Evolutionary conservation across 2,113 vertebrate genomes (phyloP).

Genomic region (Burhinus oedicnemus): DNA sequence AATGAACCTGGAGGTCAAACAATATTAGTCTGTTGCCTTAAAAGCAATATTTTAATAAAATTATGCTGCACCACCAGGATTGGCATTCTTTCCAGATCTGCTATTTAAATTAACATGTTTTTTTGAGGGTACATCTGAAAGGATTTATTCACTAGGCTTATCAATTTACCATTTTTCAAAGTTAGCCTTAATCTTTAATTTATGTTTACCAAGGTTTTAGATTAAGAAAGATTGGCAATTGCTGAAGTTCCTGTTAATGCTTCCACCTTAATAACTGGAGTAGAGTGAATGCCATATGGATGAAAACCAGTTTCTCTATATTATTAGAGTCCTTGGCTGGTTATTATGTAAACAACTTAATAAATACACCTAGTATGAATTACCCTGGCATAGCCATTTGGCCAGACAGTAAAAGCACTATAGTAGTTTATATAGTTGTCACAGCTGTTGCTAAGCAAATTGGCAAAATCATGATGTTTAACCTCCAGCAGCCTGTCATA

Average conservation of each 20-base stretch:
- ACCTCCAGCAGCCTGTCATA: not conserved
- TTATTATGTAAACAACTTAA: not conserved
- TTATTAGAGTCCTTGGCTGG: not conserved
- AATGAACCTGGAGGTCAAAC: constrained; percentile 11
- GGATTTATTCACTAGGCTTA: not conserved
- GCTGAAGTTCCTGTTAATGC: not conserved
- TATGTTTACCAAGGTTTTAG: not conserved
- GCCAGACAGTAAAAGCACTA: not conserved
- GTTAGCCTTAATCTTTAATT: not conserved
- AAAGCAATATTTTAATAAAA: constrained; percentile 29
- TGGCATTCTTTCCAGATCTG: not conserved
- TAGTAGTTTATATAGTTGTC: not conserved
- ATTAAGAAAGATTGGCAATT: not conserved
- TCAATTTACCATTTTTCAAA: not conserved
- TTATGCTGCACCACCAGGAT: not conserved
- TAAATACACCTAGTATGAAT: not conserved
- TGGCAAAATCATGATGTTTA: not conserved
- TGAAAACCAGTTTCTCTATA: not conserved
- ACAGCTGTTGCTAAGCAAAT: not conserved
- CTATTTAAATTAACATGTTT: not conserved
- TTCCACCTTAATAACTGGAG: not conserved
- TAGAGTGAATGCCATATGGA: not conserved
- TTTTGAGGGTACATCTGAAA: not conserved
- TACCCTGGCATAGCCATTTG: not conserved
- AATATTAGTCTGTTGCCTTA: not conserved